These are phyloP conservation scores for Manacus vitellinus DNA, from an alignment of 2,113 vertebrate species.

Conservation along the genomic window DNA sequence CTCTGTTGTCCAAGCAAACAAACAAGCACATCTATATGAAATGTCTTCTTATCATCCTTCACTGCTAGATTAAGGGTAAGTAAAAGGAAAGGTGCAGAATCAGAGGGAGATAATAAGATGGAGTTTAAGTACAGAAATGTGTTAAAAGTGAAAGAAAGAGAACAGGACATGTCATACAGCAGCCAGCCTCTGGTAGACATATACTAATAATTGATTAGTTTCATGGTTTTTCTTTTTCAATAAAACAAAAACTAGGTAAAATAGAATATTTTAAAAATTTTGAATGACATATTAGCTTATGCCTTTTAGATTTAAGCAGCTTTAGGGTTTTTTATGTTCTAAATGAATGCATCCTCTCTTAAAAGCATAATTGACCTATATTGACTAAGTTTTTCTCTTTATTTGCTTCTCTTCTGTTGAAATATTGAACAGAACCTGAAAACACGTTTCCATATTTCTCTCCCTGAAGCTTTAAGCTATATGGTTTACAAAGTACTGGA, in stretches of 20 bases:
- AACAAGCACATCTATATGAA: not conserved
- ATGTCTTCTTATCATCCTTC: not conserved
- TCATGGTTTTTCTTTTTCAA: not conserved
- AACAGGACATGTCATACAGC: not conserved
- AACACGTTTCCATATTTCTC: not conserved
- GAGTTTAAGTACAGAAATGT: not conserved
- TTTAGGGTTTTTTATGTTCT: not conserved
- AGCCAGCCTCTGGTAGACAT: not conserved
- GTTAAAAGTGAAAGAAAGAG: not conserved
- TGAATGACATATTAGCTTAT: not conserved
- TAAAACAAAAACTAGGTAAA: not conserved
- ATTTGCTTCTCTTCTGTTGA: not conserved
- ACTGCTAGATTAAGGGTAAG: not conserved
- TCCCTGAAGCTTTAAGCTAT: not conserved
- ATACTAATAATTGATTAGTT: not conserved
- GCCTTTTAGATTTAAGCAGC: not conserved
- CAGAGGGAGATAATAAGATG: not conserved
- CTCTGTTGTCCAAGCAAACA: not conserved
- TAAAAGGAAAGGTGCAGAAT: not conserved
- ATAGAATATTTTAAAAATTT: not conserved
- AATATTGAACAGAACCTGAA: not conserved
- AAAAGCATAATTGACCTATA: not conserved
- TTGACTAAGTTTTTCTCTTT: not conserved
- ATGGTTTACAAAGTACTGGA: not conserved
- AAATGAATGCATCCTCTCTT: not conserved